phyloP scores from a whole-genome alignment of 2,888 invertebrate genomes.

The Drosophila merina region DNA sequence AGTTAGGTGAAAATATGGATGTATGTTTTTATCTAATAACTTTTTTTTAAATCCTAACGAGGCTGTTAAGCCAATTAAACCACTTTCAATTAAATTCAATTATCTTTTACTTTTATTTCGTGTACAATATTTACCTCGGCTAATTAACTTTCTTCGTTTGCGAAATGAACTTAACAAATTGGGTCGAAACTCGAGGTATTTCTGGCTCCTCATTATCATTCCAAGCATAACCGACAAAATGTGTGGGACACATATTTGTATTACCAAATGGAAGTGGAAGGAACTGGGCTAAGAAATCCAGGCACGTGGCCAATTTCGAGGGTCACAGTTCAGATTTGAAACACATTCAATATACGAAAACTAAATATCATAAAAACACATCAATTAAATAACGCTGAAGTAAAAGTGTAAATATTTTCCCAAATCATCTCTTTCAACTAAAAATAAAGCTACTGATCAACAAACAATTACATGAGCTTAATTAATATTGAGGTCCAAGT shows the following conservation, averaged over 20 bases:
- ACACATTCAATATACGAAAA: background rate
- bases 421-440: background rate
- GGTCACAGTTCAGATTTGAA: constrained; percentile 16
- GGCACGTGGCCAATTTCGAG: constrained; percentile 33
- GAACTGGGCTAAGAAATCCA: background rate
- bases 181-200: constrained; percentile 19
- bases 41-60: background rate
- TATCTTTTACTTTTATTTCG: constrained; percentile 1
- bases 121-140: constrained; percentile 24
- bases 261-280: background rate
- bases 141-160: constrained; percentile 32
- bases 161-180: constrained; percentile 30
- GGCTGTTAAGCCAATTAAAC: no score
- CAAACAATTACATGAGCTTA: constrained; percentile 1
- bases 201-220: constrained; percentile 43
- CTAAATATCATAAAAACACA: background rate
- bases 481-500: constrained; percentile 18
- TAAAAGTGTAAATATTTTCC: background rate
- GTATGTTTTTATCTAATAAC: no score
- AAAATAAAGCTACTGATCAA: background rate
- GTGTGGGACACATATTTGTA: constrained; percentile 22
- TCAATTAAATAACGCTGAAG: background rate
- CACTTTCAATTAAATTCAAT: background rate
- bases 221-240: constrained; percentile 25
- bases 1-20: background rate